Evolutionary conservation across 2,113 vertebrate genomes (phyloP), one percentile per base, ranked within the genome.

Genomic region (Corydoras maculifer): DNA sequence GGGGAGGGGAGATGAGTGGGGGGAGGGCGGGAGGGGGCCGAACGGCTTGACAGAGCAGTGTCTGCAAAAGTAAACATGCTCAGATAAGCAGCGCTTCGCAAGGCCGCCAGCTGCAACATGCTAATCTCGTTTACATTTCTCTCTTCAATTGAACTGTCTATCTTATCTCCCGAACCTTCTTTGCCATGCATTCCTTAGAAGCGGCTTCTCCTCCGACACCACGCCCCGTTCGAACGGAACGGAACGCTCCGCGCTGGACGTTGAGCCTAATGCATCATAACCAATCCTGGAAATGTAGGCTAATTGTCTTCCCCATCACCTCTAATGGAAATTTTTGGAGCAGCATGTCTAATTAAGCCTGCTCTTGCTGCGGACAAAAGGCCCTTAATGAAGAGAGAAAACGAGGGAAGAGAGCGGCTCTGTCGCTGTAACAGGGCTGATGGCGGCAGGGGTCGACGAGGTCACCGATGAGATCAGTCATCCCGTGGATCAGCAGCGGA

Each of bases 71-170:
- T 75, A 77, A 76, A 79, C 77, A 77, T 60, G 50, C 51, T 55
- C 43, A 74, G 78, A 77, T 79, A 79, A 77, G 75, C 71, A 69
- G 54, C 14, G 69, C 72, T 77, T 75, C 78, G 77, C 78, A 77
- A 75, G 78, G 78, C 73, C 75, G 72, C 78, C 78, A 77, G 78
- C 72, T 77, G 72, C 72, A 75, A 58, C 70, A 72, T 55, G 30
- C 78, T 72, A 77, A 80, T 77, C 78, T 77, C 57, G 30, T 72
- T 80, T 80, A 73, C 73, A 80, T 80, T 80, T 77, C 78, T 77
- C 55, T 72, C 77, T 25, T 25, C 65, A 75, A 62, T 78, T 72
- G 73, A 75, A 71, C 69, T 65, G 63, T 67, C 51, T 62, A 79
- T 80, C 75, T 80, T 80, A 80, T 80, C 78, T 74, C 55, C 65